Evolutionary conservation across 1,140 invertebrate genomes (phyloP).

Genomic region (Venturia canescens): DNA sequence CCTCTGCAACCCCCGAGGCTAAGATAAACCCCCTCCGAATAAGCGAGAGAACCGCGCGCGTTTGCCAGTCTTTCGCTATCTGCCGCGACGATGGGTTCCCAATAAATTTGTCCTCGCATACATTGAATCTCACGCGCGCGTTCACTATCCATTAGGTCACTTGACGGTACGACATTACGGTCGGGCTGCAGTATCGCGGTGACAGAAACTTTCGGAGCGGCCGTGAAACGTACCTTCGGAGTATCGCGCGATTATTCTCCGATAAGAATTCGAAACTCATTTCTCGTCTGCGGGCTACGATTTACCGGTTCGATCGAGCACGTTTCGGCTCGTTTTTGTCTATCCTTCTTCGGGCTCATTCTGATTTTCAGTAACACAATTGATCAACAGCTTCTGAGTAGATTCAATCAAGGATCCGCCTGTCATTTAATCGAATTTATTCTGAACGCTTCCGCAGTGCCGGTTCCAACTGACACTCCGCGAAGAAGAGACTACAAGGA

Average conservation of each 20-base stretch:
- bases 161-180: neutral
- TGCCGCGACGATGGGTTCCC: conserved; percentile 33
- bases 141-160: neutral
- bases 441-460: neutral
- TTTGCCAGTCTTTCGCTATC: conserved; percentile 36
- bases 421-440: neutral
- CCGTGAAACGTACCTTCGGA: neutral
- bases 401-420: neutral
- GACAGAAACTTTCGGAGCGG: neutral
- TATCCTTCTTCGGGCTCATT: neutral
- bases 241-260: neutral
- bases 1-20: conserved; percentile 43
- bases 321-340: neutral
- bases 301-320: neutral
- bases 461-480: neutral
- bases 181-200: neutral
- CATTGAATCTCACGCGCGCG: conserved; percentile 12
- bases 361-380: neutral
- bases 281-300: neutral
- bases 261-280: neutral
- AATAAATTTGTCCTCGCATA: conserved; percentile 21
- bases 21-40: conserved; percentile 30
- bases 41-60: conserved; percentile 26
- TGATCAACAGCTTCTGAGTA: neutral
- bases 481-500: neutral